Evolutionary conservation across 2,113 vertebrate species (phyloP).

Genomic region (Capreolus pygargus): DNA sequence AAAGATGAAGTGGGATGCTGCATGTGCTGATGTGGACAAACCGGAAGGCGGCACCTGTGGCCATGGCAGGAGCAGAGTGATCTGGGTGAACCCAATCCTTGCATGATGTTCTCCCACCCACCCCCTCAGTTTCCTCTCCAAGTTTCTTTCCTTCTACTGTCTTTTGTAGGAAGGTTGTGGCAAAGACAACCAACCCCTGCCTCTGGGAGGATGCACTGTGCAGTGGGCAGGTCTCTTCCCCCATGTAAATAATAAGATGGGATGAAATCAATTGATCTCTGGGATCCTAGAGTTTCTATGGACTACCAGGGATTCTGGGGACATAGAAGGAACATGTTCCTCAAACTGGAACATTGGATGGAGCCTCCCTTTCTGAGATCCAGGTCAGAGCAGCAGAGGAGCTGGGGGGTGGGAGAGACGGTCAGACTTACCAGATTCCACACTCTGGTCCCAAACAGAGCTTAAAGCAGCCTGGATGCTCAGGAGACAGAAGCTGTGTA

Average conservation of each 20-base stretch:
- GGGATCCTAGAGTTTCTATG: background rate
- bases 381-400: background rate
- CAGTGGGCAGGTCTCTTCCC: background rate
- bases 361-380: background rate
- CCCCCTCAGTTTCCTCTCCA: background rate
- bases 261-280: background rate
- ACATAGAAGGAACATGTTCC: background rate
- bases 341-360: background rate
- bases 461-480: background rate
- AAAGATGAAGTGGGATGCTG: accelerated
- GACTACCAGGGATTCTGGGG: background rate
- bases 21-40: background rate
- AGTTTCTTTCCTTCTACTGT: no score
- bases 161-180: background rate
- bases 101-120: background rate
- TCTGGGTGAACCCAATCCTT: accelerated
- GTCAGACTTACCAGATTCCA: background rate
- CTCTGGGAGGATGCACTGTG: background rate
- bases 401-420: background rate
- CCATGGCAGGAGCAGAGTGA: background rate
- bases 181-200: no score
- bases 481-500: background rate
- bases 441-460: background rate
- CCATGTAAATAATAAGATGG: background rate
- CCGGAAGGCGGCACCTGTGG: background rate